phyloP scores from a whole-genome alignment of 1,140 invertebrate species.

The Fopius arisanus region DNA sequence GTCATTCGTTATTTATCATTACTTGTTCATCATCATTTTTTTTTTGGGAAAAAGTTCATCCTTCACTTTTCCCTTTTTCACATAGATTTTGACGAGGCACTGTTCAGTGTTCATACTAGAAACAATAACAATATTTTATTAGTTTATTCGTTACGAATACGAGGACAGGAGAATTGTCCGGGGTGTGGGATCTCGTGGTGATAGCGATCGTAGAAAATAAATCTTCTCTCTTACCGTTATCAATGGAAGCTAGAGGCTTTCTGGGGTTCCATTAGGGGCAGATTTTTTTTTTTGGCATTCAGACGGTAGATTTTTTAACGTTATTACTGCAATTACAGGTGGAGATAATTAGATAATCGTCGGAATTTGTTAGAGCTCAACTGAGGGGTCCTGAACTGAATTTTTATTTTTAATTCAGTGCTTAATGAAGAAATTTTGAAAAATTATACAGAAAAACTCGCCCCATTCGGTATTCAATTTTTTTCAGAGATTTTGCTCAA shows the following conservation, averaged over 20 bases:
- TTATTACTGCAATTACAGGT: too few species aligned
- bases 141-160: slow-evolving; percentile 40
- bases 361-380: too few species aligned
- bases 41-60: background rate
- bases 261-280: too few species aligned
- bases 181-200: slow-evolving; percentile 33
- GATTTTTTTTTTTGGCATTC: too few species aligned
- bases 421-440: too few species aligned
- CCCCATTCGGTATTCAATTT: too few species aligned
- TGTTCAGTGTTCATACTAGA: slow-evolving; percentile 63
- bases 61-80: slow-evolving; percentile 39
- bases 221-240: slow-evolving; percentile 47
- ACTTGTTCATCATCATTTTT: slow-evolving; percentile 17
- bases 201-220: slow-evolving; percentile 54
- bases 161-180: background rate
- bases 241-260: background rate
- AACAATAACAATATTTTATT: slow-evolving; percentile 60
- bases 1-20: slow-evolving; percentile 38
- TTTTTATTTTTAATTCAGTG: too few species aligned
- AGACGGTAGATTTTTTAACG: too few species aligned
- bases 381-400: too few species aligned
- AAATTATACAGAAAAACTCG: too few species aligned
- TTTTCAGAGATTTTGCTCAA: too few species aligned
- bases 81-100: slow-evolving; percentile 63
- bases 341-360: too few species aligned